These are phyloP conservation scores for Chromis chromis DNA, from an alignment of 2,797 vertebrate genomes.

Conservation along the genomic window DNA sequence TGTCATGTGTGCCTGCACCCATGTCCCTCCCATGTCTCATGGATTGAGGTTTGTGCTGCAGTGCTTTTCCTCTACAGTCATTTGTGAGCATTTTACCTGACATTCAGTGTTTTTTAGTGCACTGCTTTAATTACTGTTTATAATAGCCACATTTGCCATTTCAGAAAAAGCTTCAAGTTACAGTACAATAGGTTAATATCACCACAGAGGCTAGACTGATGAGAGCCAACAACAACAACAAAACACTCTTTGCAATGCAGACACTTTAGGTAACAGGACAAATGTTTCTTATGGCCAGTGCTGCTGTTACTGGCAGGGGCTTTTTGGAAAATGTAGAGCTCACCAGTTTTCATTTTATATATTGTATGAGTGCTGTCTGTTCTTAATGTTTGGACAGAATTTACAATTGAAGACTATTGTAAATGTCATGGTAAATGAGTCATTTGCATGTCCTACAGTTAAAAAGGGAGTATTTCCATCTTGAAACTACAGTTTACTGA, in stretches of 20 bases:
- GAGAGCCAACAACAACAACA: background rate
- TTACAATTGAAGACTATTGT: too few relatives aligned
- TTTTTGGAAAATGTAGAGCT: background rate
- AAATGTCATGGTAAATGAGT: too few relatives aligned
- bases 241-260: background rate
- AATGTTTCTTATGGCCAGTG: background rate
- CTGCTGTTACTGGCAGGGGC: background rate
- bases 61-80: background rate
- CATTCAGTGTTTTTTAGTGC: too few relatives aligned
- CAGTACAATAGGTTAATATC: background rate
- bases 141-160: background rate
- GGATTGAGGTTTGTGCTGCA: background rate
- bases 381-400: too few relatives aligned
- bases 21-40: background rate
- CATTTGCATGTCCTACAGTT: too few relatives aligned
- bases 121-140: background rate
- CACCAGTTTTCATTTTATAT: background rate
- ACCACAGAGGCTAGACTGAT: background rate
- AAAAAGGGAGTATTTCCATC: too few relatives aligned
- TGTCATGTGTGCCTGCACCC: background rate
- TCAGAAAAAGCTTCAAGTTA: background rate
- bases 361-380: too few relatives aligned
- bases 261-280: background rate
- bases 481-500: too few relatives aligned
- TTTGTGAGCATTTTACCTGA: too few relatives aligned